A percentile compares a stretch with the other conserved stretches of the same genome.
Conservation (phyloP, 2,888 invertebrate species). For the Parnassius glacialis region DNA sequence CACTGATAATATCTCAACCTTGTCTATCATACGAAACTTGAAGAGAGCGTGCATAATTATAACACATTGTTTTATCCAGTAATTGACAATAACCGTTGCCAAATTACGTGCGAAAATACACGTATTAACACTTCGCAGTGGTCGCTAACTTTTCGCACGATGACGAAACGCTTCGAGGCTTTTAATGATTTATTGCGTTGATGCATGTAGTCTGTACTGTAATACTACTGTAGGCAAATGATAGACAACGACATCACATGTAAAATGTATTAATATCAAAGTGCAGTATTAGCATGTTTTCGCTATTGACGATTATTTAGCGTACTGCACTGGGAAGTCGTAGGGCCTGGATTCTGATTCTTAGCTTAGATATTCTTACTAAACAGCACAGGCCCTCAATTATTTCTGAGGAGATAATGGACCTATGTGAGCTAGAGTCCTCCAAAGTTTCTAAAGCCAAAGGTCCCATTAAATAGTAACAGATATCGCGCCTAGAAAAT, state of each 20-base stretch:
- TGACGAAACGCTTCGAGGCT: constrained; percentile 13
- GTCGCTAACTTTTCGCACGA: constrained; percentile 13
- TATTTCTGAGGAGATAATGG: no score
- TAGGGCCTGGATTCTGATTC: no score
- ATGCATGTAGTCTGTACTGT: constrained; percentile 7
- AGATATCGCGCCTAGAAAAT: no score
- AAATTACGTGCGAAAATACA: constrained; percentile 26
- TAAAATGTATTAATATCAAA: constrained; percentile 13
- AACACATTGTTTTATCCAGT: constrained; percentile 20
- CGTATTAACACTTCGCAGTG: constrained; percentile 15
- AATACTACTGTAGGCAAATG: constrained; percentile 17
- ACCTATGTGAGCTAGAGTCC: no score
- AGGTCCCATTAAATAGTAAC: no score
- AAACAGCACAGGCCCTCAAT: no score
- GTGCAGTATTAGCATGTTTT: background rate
- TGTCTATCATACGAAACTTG: constrained; percentile 6
- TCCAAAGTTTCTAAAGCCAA: no score
- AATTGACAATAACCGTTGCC: constrained; percentile 25
- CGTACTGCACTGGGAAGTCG: no score
- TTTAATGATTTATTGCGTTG: constrained; percentile 23
- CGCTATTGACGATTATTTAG: background rate
- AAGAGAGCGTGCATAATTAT: constrained; percentile 10
- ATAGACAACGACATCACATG: constrained; percentile 17
- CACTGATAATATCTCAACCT: constrained; percentile 9
- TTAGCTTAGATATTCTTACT: no score